Percentiles rank a stretch among this genome's conserved stretches.
These are phyloP conservation scores for Gymnoscopelus braueri DNA, from an alignment of 2,797 vertebrate species.

Conservation along the genomic window DNA sequence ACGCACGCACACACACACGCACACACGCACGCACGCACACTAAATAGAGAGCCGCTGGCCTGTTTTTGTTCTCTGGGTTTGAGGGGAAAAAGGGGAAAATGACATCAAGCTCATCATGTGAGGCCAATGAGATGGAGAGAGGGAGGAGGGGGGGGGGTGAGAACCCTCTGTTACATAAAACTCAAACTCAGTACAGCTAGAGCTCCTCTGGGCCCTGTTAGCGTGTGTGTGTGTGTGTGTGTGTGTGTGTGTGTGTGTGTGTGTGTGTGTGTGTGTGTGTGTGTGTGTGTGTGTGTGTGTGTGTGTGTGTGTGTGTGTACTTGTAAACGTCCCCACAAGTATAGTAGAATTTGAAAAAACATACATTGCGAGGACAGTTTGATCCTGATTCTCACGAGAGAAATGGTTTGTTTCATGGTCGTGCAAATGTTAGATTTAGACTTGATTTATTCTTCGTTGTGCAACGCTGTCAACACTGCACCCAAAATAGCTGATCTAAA, in stretches of 20 bases:
- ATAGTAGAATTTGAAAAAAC: no score
- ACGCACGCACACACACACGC: conserved; percentile 7
- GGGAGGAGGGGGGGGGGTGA: conserved; percentile 41
- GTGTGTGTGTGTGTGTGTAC: conserved; percentile 33
- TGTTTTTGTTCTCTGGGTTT: conserved; percentile 76
- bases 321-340: no score
- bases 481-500: no score
- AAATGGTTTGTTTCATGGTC: background rate
- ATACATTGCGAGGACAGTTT: no score
- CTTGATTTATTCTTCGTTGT: no score
- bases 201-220: conserved; percentile 48
- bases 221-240: conserved; percentile 35
- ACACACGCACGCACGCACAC: conserved; percentile 5
- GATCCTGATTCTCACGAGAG: background rate
- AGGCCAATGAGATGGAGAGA: conserved; percentile 70
- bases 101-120: conserved; percentile 84
- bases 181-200: conserved; percentile 34
- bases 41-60: conserved; percentile 39
- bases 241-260: conserved; percentile 17
- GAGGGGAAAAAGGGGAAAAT: conserved; percentile 75
- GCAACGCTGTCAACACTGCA: no score
- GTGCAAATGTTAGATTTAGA: background rate
- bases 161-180: conserved; percentile 74
- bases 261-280: conserved; percentile 15
- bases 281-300: conserved; percentile 16